Base-by-base conservation (phyloP, 2,888 invertebrate genomes). In the Volucella zonaria region DNA sequence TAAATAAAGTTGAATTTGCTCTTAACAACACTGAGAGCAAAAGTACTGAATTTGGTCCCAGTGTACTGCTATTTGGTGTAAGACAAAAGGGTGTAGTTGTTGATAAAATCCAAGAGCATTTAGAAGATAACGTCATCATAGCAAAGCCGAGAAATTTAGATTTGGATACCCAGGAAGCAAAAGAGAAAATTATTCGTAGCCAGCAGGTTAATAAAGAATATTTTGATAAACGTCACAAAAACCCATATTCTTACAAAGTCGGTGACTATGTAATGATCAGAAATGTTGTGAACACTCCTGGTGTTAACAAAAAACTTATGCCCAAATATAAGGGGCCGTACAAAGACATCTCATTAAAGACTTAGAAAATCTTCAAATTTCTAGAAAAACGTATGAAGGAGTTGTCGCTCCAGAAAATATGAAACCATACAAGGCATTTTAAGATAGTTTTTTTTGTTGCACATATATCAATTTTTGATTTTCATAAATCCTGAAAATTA, bases 281-380 rank as follows among this genome's bases (percentile, higher is more conserved):
- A 62, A 88, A 88, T 77, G 56, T 78, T 49, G 87, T 86, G 64
- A 87, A 81, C 78, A 87, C 77, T 79, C 56, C 77, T 59, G 83
- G 81, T 14, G 47, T 66, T 14, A 86, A 85, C 40, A 85, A 79
- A 47, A 86, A 89, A 74, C 70, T 88, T 11, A 52, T 87, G 14
- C 82, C 87, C 9, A 88, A 87, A 73, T 88, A 74, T 76, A 77
- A 75, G 66, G 88, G 88, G 1, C 88, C 87, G n/a, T 87, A 86
- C 76, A 54, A 68, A n/a, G 18, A 82, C 58, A 87, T 74, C 40
- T 87, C 14, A 73, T 87, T 23, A 74, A 58, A 51, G 87, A 88
- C 18, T 40, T 82, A 2, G 87, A 88, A 15, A 88, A 87, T 12
- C 82, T 86, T 80, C 88, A 88, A 75, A 23, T 88, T 10, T 87